Evolutionary conservation across 2,888 invertebrate genomes (phyloP), one percentile per base, ranked within the genome.

Genomic region (Perdita meconis): DNA sequence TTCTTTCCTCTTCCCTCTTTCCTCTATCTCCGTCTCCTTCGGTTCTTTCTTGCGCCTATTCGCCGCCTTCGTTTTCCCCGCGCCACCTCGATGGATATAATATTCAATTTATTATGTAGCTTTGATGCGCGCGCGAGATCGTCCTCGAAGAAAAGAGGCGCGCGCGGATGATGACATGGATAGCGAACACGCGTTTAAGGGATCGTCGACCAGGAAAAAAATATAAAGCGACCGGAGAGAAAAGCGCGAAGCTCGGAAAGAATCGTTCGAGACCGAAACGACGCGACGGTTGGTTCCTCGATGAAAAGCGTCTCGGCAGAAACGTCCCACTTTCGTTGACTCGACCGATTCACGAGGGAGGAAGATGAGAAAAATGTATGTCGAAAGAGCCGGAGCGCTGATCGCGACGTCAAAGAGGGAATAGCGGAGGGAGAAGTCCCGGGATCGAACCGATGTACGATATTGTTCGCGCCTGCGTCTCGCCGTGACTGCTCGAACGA

Each of bases 61-160:
- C 6, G 30, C 42, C 6, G 30, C 42, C 40, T 13, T 53, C 56
- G 59, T 73, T 51, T 36, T 24, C 51, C 38, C 24, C 55, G 13
- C 22, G 19, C 22, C 72, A 26, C 47, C 44, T 36, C 68, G 24
- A 24, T 51, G 59, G 71, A 81, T 85, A 81, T 86, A 79, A 88
- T 88, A 86, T 86, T 82, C 88, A 87, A 87, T 88, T 87, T 87
- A 84, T 88, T 86, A 85, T 75, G 81, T 79, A 80, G 66, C 78
- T 80, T 79, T 80, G 87, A 85, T 81, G 82, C 81, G 72, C 42
- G 80, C 66, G 47, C n/a, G n/a, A n/a, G 44, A 73, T 64, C 59
- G 65, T 60, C 51, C 36, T 5, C 34, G 26, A 19, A 8, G 34
- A 0, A n/a, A n/a, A 24, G 24, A 5, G 24, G 34, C 16, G 13